Percentiles rank a stretch among this genome's conserved stretches.
phyloP scores from a whole-genome alignment of 1,140 invertebrate genomes.

The Drosophila mojavensis region DNA sequence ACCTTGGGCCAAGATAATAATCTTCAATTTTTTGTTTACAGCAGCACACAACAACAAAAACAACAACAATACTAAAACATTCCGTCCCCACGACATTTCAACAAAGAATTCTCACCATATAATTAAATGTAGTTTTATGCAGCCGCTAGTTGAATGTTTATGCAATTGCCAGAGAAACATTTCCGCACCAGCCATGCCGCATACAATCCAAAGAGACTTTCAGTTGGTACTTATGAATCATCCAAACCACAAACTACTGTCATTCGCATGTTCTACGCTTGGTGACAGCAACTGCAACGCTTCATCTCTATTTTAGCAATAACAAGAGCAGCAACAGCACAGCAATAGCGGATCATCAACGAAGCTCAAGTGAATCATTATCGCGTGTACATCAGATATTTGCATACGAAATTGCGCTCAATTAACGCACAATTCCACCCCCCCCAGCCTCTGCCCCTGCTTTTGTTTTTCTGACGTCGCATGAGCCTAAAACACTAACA shows the following conservation, averaged over 20 bases:
- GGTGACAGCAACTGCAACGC: constrained; percentile 41
- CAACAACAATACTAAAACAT: constrained; percentile 37
- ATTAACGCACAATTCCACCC: constrained; percentile 57
- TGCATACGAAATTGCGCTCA: constrained; percentile 68
- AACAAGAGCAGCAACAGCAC: constrained; percentile 5
- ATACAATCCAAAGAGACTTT: constrained; percentile 51
- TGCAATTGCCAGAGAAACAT: constrained; percentile 60
- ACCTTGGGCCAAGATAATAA: constrained; percentile 3
- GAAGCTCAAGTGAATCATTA: constrained; percentile 70
- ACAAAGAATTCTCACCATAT: constrained; percentile 73
- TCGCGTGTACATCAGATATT: constrained; percentile 52
- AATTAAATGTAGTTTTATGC: constrained; percentile 54
- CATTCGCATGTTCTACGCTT: background rate
- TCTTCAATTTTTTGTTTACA: constrained; percentile 30
- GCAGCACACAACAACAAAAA: constrained; percentile 47
- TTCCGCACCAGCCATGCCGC: constrained; percentile 15
- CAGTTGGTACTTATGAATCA: constrained; percentile 80
- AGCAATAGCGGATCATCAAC: constrained; percentile 11
- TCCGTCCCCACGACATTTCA: constrained; percentile 67
- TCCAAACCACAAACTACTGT: constrained; percentile 52
- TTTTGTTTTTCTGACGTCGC: constrained; percentile 39
- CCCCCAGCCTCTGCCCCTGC: constrained; percentile 7
- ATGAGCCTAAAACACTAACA: constrained; percentile 51
- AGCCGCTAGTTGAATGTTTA: constrained; percentile 70
- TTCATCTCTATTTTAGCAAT: constrained; percentile 27